Conservation (phyloP, 2,797 vertebrate species). For the Gymnopithys bicolor region DNA sequence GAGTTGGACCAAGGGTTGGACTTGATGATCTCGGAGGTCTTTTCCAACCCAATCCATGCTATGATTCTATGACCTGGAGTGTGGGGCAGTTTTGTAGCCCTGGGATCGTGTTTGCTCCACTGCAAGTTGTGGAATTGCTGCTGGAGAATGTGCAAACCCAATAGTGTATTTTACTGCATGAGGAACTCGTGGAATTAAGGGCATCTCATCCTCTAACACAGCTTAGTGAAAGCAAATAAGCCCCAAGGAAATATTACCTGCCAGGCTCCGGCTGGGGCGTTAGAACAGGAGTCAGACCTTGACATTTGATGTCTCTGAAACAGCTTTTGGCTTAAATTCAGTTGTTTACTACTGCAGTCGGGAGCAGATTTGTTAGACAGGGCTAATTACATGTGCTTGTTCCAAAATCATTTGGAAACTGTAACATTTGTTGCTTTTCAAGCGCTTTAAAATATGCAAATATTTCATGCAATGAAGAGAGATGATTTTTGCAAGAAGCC, state of each 20-base stretch:
- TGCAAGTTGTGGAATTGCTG: accelerated
- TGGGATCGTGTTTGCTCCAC: accelerated
- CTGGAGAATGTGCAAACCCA: accelerated
- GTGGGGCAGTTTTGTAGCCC: accelerated
- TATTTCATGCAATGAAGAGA: constrained; percentile 35
- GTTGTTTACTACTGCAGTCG: constrained; percentile 57
- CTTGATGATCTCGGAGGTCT: too few species aligned
- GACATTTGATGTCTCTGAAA: constrained; percentile 44
- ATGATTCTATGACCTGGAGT: too few species aligned
- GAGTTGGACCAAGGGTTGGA: too few species aligned
- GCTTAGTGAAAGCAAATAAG: background rate
- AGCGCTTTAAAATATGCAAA: constrained; percentile 55
- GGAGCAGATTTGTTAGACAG: constrained; percentile 65
- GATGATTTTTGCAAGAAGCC: constrained; percentile 5
- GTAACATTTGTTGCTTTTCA: constrained; percentile 63
- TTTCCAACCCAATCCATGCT: too few species aligned
- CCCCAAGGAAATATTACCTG: constrained; percentile 4
- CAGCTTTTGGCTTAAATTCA: constrained; percentile 52
- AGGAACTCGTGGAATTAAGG: background rate
- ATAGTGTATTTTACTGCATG: accelerated
- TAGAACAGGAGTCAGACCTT: constrained; percentile 10
- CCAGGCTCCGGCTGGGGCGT: background rate
- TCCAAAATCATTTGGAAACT: constrained; percentile 66
- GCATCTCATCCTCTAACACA: background rate
- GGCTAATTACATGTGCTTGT: constrained; percentile 59